Evolutionary conservation across 2,113 vertebrate genomes (phyloP).

Genomic region (Menura novaehollandiae): DNA sequence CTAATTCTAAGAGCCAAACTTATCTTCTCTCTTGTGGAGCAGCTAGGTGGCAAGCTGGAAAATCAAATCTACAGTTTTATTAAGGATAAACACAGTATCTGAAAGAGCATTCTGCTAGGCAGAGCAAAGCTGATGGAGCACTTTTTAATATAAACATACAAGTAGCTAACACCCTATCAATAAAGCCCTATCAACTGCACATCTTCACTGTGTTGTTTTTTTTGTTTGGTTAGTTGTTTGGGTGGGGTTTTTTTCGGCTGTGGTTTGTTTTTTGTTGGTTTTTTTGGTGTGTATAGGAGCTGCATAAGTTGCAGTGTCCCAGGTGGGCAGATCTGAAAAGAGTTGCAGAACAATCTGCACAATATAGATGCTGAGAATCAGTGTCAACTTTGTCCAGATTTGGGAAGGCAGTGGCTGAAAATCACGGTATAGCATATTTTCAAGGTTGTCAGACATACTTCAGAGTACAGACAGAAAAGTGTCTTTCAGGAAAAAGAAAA

Average conservation of each 20-base stretch:
- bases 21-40: background rate
- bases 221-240: background rate
- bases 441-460: background rate
- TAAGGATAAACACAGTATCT: conserved; percentile 29
- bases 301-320: background rate
- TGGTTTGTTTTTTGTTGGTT: background rate
- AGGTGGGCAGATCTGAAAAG: background rate
- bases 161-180: background rate
- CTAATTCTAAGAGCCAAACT: background rate
- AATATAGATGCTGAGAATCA: background rate
- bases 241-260: too few relatives aligned
- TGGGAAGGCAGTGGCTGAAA: background rate
- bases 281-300: background rate
- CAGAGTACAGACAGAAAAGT: background rate
- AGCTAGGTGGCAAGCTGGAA: conserved; percentile 28
- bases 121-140: background rate
- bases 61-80: conserved; percentile 53
- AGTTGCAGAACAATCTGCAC: background rate
- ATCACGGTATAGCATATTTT: accelerated
- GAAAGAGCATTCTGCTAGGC: background rate
- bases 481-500: background rate
- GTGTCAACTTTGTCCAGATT: background rate
- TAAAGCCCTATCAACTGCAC: background rate
- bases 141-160: background rate
- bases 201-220: background rate